Conservation (phyloP, 2,113 vertebrate genomes). For the Penelope pileata region DNA sequence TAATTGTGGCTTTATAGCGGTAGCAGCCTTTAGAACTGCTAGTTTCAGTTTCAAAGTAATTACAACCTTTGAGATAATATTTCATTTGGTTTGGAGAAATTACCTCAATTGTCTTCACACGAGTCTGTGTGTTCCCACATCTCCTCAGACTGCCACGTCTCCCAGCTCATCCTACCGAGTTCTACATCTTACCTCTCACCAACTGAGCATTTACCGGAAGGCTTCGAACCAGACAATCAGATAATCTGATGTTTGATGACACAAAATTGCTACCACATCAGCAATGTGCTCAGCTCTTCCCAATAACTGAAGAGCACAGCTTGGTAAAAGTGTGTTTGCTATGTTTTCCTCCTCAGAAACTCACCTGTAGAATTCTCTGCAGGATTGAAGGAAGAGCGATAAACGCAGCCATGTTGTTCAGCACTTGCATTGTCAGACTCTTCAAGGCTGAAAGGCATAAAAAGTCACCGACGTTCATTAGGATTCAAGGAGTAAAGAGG, state of each 20-base stretch:
- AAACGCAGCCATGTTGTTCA: conserved; percentile 95
- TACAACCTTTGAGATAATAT: not conserved
- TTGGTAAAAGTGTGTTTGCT: not conserved
- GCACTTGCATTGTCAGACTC: conserved; percentile 92
- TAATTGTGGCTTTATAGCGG: not conserved
- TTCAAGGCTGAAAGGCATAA: conserved; percentile 84
- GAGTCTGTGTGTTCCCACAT: not conserved
- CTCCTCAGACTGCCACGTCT: not conserved
- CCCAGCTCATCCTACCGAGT: not conserved
- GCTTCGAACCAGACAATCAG: not conserved
- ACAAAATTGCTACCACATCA: not conserved
- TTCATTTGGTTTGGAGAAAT: not conserved
- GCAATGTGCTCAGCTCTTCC: not conserved
- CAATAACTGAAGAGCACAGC: not conserved
- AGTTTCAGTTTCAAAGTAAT: not conserved
- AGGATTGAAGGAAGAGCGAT: conserved; percentile 93
- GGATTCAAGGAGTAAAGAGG: not conserved
- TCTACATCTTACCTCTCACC: not conserved
- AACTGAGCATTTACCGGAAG: not conserved
- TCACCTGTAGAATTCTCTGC: conserved; percentile 93
- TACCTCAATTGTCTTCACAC: not conserved
- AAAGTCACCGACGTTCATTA: not conserved
- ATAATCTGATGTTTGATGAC: not conserved
- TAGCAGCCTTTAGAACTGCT: not conserved
- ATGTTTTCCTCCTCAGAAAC: not conserved